phyloP scores from a whole-genome alignment of 2,888 invertebrate genomes.

The Loripinus fragilis region DNA sequence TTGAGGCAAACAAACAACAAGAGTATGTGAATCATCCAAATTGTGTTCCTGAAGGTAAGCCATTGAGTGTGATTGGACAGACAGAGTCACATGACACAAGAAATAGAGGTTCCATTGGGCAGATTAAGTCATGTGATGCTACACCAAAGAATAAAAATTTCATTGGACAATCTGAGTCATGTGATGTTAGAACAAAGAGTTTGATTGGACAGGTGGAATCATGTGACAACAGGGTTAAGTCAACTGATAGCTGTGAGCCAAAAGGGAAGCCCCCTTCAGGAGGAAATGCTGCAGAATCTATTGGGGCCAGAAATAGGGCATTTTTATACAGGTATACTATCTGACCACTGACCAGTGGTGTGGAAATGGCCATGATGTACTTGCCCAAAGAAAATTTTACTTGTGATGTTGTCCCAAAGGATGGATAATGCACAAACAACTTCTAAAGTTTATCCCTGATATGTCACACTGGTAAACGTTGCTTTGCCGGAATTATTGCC shows the following conservation, averaged over 20 bases:
- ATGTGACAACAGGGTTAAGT: neutral
- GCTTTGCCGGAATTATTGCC: neutral
- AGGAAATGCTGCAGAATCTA: neutral
- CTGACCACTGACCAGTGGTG: neutral
- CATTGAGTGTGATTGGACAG: neutral
- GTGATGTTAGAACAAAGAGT: neutral
- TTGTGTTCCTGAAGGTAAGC: conserved; percentile 45
- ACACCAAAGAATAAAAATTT: conserved; percentile 3
- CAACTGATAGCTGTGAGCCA: neutral
- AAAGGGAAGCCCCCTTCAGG: neutral
- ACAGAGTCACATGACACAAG: neutral
- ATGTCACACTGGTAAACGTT: neutral
- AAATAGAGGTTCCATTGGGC: neutral
- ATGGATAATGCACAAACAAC: no score
- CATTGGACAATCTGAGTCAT: neutral
- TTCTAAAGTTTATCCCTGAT: neutral
- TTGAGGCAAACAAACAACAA: neutral
- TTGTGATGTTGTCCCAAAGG: no score
- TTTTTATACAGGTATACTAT: neutral
- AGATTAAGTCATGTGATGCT: neutral
- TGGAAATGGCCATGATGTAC: neutral
- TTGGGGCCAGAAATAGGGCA: neutral
- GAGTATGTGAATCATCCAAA: conserved; percentile 52
- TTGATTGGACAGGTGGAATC: neutral
- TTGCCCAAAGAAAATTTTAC: neutral